phyloP scores from a whole-genome alignment of 92 coral and sea anemone species.

The Epizoanthus ramosus region DNA sequence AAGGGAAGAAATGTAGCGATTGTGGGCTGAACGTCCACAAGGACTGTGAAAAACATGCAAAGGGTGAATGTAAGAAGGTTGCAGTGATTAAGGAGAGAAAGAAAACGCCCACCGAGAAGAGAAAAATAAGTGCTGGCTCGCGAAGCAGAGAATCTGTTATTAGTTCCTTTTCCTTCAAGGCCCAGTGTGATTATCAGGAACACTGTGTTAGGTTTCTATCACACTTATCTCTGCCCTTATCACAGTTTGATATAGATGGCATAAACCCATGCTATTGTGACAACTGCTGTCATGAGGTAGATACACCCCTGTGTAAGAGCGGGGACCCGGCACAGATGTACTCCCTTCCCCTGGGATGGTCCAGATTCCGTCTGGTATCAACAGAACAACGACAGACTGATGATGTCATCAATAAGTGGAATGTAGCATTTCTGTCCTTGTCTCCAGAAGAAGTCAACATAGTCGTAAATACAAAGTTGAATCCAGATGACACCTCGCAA shows the following conservation, averaged over 20 bases:
- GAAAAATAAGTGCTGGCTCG: constrained; percentile 50
- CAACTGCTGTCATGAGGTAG: constrained; percentile 92
- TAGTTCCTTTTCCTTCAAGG: constrained; percentile 67
- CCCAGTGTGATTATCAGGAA: constrained; percentile 88
- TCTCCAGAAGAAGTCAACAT: constrained; percentile 60
- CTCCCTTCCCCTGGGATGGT: constrained; percentile 97
- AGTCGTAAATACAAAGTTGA: constrained; percentile 60
- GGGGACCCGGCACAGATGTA: constrained; percentile 93
- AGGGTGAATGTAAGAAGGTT: constrained; percentile 65
- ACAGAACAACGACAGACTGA: constrained; percentile 46
- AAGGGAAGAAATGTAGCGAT: constrained; percentile 88
- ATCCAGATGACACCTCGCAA: constrained; percentile 51
- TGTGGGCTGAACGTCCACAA: constrained; percentile 92
- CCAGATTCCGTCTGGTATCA: constrained; percentile 78
- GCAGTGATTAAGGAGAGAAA: constrained; percentile 55
- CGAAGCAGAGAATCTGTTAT: constrained; percentile 62
- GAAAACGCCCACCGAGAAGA: constrained; percentile 62
- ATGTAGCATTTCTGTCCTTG: constrained; percentile 92
- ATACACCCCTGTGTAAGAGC: constrained; percentile 89
- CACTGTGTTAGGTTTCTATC: constrained; percentile 82
- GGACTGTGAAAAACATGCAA: constrained; percentile 80
- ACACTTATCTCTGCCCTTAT: constrained; percentile 67
- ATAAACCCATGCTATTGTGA: constrained; percentile 97
- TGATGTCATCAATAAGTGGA: constrained; percentile 64
- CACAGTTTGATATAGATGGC: constrained; percentile 76